phyloP scores from a whole-genome alignment of 2,797 vertebrate genomes.

The Dermochelys coriacea region DNA sequence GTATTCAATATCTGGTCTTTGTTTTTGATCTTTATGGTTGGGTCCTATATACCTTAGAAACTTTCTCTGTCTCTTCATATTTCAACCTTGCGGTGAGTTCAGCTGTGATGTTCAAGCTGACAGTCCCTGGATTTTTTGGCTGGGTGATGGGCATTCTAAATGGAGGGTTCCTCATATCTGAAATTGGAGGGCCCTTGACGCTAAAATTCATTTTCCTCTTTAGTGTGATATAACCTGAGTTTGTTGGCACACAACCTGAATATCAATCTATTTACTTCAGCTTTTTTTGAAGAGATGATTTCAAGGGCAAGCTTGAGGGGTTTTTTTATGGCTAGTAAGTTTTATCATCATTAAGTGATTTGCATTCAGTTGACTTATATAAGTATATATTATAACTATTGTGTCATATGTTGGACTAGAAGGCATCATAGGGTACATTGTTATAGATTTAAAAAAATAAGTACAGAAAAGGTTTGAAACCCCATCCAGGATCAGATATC shows the following conservation, averaged over 20 bases:
- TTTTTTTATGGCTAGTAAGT: background rate
- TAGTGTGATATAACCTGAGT: fast-evolving
- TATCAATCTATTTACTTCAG: constrained; percentile 10
- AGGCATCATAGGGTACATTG: constrained; percentile 70
- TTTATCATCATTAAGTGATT: background rate
- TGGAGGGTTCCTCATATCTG: constrained; percentile 1
- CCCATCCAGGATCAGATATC: background rate
- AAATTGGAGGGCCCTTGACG: constrained; percentile 11
- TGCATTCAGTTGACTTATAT: background rate
- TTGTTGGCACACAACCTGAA: background rate
- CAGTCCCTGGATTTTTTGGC: constrained; percentile 26
- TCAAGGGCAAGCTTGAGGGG: constrained; percentile 32
- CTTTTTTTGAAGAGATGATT: constrained; percentile 15
- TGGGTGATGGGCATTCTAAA: constrained; percentile 32
- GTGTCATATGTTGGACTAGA: constrained; percentile 56
- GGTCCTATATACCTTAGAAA: background rate
- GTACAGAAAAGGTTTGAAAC: background rate
- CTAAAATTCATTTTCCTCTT: constrained; percentile 35
- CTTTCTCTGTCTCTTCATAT: background rate
- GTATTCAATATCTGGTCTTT: background rate
- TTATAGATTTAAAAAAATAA: constrained; percentile 27
- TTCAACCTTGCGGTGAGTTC: background rate
- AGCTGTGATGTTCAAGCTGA: constrained; percentile 44
- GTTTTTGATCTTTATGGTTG: background rate
- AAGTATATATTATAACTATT: background rate